Base-by-base conservation (phyloP, 2,888 invertebrate genomes). In the Vesta saturnalis region DNA sequence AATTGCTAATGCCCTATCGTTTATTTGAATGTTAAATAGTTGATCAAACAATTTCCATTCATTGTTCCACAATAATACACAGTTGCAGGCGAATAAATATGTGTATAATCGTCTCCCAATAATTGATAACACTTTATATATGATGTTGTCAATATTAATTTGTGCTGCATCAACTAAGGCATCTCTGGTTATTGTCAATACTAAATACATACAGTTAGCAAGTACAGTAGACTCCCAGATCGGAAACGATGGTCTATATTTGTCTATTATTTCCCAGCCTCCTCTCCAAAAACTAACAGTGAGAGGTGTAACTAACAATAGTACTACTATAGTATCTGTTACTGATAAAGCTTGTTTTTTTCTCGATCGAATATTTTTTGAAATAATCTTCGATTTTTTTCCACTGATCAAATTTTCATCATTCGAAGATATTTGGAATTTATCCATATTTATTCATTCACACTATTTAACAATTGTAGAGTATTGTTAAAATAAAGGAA, bases 171-270 rank as follows among this genome's bases (percentile, higher is more conserved):
- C 77, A 65, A 81, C 75, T 5, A 85, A 77, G 19, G 77, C 74
- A 15, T 83, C 87, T 82, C 88, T 88, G 75, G 85, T 80, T 77
- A 88, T 77, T 0, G 89, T 86, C 69, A 91, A 89, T n/a, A 85
- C 80, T 6, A 86, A 77, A 73, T 90, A 89, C 23, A 90, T 77
- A 0, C 85, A 72, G 2, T 86, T 82, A 0, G 91, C 90, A 35
- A 88, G 77, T 0, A 87, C 61, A 72, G 86, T 87, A 35, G 82
- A 85, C 76, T 87, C 85, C 8, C 83, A 85, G 67, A 79, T 81
- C 0, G 90, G 89, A 77, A 87, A 85, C 72, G 86, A 85, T 55
- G 84, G 77, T 0, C 78, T 67, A 74, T 87, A 81, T 30, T 82
- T 69, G 64, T 87, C 86, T 84, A 88, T 83, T 55, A 87, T 77